Percentiles rank a stretch among this genome's conserved stretches.
Evolutionary conservation across 2,113 vertebrate species (phyloP).

Genomic region (Clarias batrachus): DNA sequence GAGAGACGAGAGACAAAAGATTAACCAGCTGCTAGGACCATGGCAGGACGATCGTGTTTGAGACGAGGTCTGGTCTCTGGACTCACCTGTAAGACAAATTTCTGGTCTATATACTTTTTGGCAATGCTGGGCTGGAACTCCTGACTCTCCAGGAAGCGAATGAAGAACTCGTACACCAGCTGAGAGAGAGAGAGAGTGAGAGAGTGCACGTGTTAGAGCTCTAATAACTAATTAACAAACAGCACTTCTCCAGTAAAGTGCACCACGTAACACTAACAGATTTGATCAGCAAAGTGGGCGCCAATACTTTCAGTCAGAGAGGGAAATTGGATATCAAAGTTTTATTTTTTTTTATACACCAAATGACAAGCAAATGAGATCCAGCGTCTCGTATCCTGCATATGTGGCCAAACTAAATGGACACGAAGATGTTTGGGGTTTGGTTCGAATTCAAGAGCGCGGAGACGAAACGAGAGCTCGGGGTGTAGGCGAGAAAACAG

Average conservation of each 20-base stretch:
- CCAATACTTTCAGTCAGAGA: not conserved
- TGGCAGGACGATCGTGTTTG: not conserved
- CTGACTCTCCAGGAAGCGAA: conserved; percentile 99
- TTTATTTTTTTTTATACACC: not conserved
- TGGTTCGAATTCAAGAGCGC: not conserved
- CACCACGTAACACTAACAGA: not conserved
- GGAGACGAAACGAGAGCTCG: not conserved
- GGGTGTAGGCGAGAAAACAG: not conserved
- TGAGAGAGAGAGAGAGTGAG: conserved; percentile 60
- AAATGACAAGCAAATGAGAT: not conserved
- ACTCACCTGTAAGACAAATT: conserved; percentile 99
- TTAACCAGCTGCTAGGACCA: not conserved
- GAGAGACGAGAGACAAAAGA: not conserved
- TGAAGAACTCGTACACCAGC: conserved; percentile 99
- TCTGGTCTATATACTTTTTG: conserved; percentile 99
- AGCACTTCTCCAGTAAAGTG: not conserved
- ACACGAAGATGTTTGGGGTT: not conserved
- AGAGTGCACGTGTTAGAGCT: not conserved
- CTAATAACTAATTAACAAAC: not conserved
- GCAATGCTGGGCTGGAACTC: conserved; percentile 99
- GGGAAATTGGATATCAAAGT: not conserved
- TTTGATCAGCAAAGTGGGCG: not conserved
- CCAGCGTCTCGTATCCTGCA: not conserved
- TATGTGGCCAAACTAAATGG: not conserved
- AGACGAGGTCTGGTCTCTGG: not conserved